phyloP scores from a whole-genome alignment of 2,797 vertebrate species.

The Tamandua tetradactyla region DNA sequence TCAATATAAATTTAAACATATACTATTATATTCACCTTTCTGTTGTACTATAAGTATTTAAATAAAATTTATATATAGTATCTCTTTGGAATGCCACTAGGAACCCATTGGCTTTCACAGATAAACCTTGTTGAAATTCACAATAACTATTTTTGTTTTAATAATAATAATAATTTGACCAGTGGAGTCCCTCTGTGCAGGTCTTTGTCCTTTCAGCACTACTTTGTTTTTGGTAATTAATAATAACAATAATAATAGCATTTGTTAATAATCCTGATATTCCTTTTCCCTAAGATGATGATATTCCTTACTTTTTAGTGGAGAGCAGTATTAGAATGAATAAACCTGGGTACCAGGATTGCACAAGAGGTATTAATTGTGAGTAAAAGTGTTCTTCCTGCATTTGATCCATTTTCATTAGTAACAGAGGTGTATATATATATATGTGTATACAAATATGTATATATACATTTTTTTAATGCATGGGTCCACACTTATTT shows the following conservation, averaged over 20 bases:
- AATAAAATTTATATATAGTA: neutral
- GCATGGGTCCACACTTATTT: neutral
- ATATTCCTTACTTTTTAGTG: neutral
- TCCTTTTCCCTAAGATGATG: neutral
- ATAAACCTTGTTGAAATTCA: neutral
- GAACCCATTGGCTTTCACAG: neutral
- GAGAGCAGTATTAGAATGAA: neutral
- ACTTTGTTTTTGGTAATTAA: neutral
- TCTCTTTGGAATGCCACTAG: neutral
- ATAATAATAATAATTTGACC: neutral
- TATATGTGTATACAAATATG: neutral
- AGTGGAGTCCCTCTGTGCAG: neutral
- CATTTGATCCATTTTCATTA: neutral
- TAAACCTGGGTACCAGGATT: neutral
- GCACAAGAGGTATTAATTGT: neutral
- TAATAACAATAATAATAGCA: too few species aligned
- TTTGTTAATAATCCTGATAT: too few species aligned
- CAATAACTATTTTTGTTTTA: neutral
- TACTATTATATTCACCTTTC: neutral
- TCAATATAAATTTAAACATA: neutral
- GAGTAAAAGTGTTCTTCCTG: neutral
- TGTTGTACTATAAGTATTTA: neutral
- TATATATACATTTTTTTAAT: neutral
- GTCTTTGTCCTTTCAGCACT: neutral
- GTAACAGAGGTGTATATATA: neutral